Evolutionary conservation across 2,888 invertebrate genomes (phyloP).

Genomic region (Cantharis rustica): DNA sequence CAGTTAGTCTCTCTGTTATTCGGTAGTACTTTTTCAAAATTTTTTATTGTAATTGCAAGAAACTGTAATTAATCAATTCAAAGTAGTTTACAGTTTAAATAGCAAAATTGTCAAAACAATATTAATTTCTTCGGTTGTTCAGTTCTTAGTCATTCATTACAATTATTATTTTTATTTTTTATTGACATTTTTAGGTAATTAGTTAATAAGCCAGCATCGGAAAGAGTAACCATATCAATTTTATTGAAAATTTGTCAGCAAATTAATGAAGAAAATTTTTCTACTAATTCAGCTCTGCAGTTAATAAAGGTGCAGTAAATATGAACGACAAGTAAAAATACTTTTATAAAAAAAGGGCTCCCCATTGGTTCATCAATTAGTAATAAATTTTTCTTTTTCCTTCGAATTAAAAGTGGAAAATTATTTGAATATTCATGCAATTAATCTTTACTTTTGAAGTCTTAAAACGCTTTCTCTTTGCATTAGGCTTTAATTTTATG

Average conservation of each 20-base stretch:
- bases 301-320: neutral
- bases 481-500: conserved; percentile 31
- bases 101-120: neutral
- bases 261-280: neutral
- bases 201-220: neutral
- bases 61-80: neutral
- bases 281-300: neutral
- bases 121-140: too few species aligned
- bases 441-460: conserved; percentile 33
- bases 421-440: conserved; percentile 32
- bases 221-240: neutral
- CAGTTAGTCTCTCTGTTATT: neutral
- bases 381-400: conserved; percentile 31
- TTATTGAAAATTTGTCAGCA: neutral
- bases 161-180: neutral
- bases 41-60: neutral
- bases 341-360: conserved; percentile 23
- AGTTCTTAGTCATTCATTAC: neutral
- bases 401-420: conserved; percentile 30
- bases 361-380: conserved; percentile 34
- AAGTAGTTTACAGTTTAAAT: neutral
- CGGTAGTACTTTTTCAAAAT: neutral
- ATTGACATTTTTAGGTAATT: neutral
- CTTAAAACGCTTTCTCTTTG: conserved; percentile 32
- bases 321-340: neutral